Evolutionary conservation across 1,140 invertebrate genomes (phyloP), one percentile per base, ranked within the genome.

Genomic region (Mamestra configurata): DNA sequence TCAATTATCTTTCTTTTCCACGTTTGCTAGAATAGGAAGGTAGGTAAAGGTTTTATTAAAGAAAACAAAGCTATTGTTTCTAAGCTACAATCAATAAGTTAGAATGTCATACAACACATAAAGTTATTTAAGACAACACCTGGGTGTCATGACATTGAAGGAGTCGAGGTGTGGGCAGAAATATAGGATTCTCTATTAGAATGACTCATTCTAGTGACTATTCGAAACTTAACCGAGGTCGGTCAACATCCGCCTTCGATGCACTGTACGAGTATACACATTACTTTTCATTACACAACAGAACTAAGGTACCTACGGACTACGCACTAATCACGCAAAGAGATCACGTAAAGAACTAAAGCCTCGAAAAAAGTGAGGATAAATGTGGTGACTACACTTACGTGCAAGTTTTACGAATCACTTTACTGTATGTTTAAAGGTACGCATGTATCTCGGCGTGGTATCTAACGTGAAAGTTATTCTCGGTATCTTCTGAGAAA

Each of bases 131-230:
- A 71, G 64, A 71, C 35, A 15, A 40, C 20, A 49, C 15, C n/a
- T 43, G 46, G 27, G 49, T 20, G 11, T 27, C 51, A 64, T 66
- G 80, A 77, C 77, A 79, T 84, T 79, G 72, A 79, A 70, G 35
- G n/a, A 27, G 27, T 49, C 15, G 57, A 77, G 49, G 46, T 71
- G 78, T 82, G 64, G 80, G 77, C 59, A 79, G 80, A 73, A 27
- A 83, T 84, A 68, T 78, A 51, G 68, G 79, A 84, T 82, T 82
- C 81, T 80, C 66, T 77, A 85, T 57, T 66, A 40, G 27, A 73
- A 82, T 86, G 88, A 89, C 77, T 89, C 88, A 89, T 68, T 53
- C 82, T 85, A 88, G 68, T 89, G 85, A 85, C 64, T 66, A 84
- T 85, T 83, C 72, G 83, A 85, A 89, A 86, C 80, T 80, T 77